phyloP scores from a whole-genome alignment of 1,140 invertebrate species.

The Penaeus indicus region DNA sequence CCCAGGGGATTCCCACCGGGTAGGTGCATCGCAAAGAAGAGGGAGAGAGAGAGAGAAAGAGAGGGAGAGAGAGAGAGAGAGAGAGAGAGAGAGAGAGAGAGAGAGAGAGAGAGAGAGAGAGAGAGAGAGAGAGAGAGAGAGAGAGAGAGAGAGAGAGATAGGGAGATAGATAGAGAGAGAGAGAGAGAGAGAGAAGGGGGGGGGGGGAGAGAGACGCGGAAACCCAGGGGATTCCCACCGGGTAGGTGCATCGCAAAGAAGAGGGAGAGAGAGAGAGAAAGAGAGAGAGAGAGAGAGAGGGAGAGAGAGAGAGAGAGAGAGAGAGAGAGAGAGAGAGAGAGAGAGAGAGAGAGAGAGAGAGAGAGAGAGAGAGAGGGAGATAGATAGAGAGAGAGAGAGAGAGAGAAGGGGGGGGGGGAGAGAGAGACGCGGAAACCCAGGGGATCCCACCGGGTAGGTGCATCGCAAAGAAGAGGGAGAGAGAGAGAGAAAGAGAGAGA shows the following conservation, averaged over 20 bases:
- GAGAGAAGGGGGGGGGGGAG: neutral
- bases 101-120: neutral
- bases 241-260: neutral
- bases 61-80: neutral
- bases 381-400: neutral
- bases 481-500: conserved; percentile 20
- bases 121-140: conserved; percentile 38
- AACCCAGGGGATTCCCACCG: neutral
- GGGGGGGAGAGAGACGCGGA: neutral
- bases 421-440: neutral
- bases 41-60: neutral
- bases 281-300: neutral
- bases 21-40: neutral
- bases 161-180: neutral
- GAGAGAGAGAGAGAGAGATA: conserved; percentile 39
- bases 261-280: too few relatives aligned
- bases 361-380: conserved; percentile 1
- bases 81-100: too few relatives aligned
- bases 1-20: neutral
- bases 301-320: neutral
- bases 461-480: neutral
- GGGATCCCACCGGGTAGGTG: neutral
- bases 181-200: neutral
- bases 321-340: conserved; percentile 24
- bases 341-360: conserved; percentile 46